These are phyloP conservation scores for Pagrus major DNA, from an alignment of 2,113 vertebrate genomes.

Conservation along the genomic window DNA sequence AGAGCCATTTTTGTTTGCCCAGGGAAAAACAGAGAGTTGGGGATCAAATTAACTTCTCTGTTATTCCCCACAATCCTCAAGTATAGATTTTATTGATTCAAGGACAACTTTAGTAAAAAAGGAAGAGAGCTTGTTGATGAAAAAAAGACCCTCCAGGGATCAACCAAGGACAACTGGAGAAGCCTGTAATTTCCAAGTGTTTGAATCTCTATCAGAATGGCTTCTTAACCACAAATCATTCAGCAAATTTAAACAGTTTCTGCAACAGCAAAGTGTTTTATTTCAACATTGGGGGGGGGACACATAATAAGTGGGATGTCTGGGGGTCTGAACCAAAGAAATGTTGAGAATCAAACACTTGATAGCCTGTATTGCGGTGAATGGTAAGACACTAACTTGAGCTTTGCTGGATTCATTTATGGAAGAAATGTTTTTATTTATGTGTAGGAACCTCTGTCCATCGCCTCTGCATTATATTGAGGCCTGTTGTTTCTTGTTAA, in stretches of 20 bases:
- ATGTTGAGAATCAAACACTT: too few species aligned
- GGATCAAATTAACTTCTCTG: constrained; percentile 34
- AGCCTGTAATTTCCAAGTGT: constrained; percentile 21
- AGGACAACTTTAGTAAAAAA: constrained; percentile 44
- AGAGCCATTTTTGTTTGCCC: background rate
- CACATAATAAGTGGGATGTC: too few species aligned
- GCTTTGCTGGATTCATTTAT: too few species aligned
- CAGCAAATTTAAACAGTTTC: background rate
- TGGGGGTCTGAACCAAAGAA: too few species aligned
- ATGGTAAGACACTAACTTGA: too few species aligned
- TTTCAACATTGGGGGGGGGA: too few species aligned
- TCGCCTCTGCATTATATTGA: too few species aligned
- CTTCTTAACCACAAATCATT: constrained; percentile 4
- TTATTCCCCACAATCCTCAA: constrained; percentile 26
- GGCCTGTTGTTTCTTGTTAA: too few species aligned
- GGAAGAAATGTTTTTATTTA: too few species aligned
- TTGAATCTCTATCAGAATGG: constrained; percentile 1
- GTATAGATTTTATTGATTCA: constrained; percentile 47
- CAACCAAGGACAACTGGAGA: constrained; percentile 36
- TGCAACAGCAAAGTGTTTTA: too few species aligned
- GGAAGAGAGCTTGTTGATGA: constrained; percentile 50
- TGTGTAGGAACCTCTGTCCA: too few species aligned
- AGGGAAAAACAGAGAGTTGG: constrained; percentile 4
- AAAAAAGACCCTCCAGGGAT: constrained; percentile 41
- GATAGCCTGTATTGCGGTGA: too few species aligned